Conservation (phyloP, 2,113 vertebrate genomes). For the Alligator mississippiensis region DNA sequence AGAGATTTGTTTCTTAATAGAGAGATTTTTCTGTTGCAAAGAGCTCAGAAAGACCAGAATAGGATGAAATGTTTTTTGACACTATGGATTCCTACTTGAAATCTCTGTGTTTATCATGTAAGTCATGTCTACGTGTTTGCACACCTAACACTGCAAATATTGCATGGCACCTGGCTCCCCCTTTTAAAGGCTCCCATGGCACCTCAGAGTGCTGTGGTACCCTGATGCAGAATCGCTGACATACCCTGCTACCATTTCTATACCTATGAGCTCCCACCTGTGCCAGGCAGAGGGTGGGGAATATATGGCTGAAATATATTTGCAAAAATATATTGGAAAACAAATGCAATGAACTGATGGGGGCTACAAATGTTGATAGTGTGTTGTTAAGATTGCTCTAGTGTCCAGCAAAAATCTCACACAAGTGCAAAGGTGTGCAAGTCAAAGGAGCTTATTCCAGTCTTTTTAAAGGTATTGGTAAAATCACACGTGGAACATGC, state of each 20-base stretch:
- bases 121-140: too few species aligned
- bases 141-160: too few species aligned
- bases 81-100: too few species aligned
- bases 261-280: accelerated
- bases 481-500: background rate
- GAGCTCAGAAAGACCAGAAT: too few species aligned
- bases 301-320: background rate
- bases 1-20: too few species aligned
- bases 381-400: background rate
- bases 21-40: too few species aligned
- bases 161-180: too few species aligned
- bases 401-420: background rate
- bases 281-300: accelerated
- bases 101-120: too few species aligned
- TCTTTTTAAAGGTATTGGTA: background rate
- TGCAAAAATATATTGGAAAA: background rate
- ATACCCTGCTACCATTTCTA: background rate
- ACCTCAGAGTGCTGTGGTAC: background rate
- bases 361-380: background rate
- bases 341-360: background rate
- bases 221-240: too few species aligned
- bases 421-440: background rate
- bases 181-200: too few species aligned
- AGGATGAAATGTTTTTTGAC: too few species aligned
- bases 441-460: background rate